These are phyloP conservation scores for Melanotaenia duboulayi DNA, from an alignment of 2,113 vertebrate genomes.

Conservation along the genomic window DNA sequence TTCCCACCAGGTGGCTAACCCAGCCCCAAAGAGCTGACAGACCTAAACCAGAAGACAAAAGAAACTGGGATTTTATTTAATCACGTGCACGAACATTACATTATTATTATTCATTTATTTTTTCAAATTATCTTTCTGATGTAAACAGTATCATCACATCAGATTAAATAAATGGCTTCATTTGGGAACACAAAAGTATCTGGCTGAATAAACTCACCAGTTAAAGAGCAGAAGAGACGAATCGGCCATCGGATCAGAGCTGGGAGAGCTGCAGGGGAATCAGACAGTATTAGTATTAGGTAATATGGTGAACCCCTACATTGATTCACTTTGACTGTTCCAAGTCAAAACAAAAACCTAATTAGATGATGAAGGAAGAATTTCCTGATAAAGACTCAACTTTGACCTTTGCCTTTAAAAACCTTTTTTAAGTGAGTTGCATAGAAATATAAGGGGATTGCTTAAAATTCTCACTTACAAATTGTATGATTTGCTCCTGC, in stretches of 20 bases:
- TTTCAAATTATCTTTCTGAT: neutral
- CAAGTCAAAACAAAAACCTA: no score
- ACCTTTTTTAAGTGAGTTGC: no score
- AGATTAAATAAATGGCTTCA: neutral
- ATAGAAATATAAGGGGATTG: no score
- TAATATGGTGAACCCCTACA: no score
- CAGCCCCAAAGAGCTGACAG: constrained; percentile 75
- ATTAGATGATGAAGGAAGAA: neutral
- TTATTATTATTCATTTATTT: no score
- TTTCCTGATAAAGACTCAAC: neutral
- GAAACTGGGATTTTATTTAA: neutral
- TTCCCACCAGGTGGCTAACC: constrained; percentile 70
- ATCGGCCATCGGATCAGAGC: constrained; percentile 75
- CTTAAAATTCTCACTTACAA: no score
- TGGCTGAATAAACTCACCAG: constrained; percentile 64
- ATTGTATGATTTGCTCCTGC: no score
- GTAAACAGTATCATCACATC: neutral
- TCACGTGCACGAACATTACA: neutral
- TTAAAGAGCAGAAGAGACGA: constrained; percentile 74
- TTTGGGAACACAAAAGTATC: neutral
- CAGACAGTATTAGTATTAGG: neutral
- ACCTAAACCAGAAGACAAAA: constrained; percentile 52
- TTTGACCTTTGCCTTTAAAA: no score
- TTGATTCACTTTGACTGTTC: neutral
- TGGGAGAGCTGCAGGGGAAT: constrained; percentile 64